These are phyloP conservation scores for Bos indicus DNA, from an alignment of 2,113 vertebrate genomes.

Conservation along the genomic window DNA sequence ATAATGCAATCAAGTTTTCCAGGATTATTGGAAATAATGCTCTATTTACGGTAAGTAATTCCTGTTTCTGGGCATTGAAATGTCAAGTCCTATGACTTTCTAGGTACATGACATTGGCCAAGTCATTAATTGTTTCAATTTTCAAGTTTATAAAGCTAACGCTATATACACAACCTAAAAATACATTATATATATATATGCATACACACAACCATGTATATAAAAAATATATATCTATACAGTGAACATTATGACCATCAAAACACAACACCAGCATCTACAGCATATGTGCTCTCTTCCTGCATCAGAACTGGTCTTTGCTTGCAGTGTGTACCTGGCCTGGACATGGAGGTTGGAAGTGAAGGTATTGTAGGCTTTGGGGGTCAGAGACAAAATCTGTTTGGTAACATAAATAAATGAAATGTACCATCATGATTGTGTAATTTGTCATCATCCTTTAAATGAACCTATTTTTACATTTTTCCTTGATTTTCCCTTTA, in stretches of 20 bases:
- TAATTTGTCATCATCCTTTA: not conserved
- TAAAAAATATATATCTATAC: not conserved
- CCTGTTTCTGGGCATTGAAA: not conserved
- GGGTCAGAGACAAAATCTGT: not conserved
- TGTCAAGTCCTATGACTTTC: not conserved
- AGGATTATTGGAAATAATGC: not conserved
- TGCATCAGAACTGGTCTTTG: accelerated
- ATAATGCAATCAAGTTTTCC: not conserved
- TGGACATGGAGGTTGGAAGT: not conserved
- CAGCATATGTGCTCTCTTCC: accelerated
- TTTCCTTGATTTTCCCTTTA: not conserved
- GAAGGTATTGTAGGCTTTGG: accelerated
- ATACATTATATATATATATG: not conserved
- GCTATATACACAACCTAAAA: not conserved
- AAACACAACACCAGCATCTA: not conserved
- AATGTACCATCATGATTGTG: not conserved
- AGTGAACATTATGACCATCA: not conserved
- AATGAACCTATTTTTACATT: not conserved
- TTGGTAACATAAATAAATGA: not conserved
- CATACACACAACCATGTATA: not conserved
- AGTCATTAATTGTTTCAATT: not conserved
- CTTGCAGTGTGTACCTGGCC: no score
- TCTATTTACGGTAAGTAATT: not conserved
- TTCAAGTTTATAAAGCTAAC: not conserved
- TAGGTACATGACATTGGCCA: not conserved